phyloP scores from a whole-genome alignment of 2,888 invertebrate genomes.

The Acronicta psi region DNA sequence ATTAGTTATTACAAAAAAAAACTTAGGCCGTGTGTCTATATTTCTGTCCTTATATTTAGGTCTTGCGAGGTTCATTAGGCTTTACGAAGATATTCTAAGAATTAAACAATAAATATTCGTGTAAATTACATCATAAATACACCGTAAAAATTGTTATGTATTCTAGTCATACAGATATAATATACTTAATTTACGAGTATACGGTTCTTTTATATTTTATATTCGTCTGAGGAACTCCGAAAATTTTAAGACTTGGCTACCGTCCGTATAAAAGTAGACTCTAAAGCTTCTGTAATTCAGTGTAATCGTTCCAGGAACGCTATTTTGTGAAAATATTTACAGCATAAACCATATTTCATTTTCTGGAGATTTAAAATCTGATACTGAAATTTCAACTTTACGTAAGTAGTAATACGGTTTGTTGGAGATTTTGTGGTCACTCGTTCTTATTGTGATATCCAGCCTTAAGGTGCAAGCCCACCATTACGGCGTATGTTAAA shows the following conservation, averaged over 20 bases:
- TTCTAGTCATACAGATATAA: too few relatives aligned
- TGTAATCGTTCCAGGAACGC: conserved; percentile 70
- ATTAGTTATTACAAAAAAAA: too few relatives aligned
- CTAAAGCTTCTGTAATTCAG: conserved; percentile 72
- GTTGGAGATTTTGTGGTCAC: neutral
- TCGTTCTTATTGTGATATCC: conserved; percentile 22
- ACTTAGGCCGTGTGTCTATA: too few relatives aligned
- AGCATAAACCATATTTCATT: conserved; percentile 33
- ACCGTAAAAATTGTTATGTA: too few relatives aligned
- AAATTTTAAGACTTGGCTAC: conserved; percentile 42
- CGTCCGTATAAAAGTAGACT: conserved; percentile 65
- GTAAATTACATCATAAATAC: too few relatives aligned
- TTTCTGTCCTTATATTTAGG: too few relatives aligned
- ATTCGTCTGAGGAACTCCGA: conserved; percentile 20
- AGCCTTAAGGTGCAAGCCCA: conserved; percentile 53
- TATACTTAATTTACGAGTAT: too few relatives aligned
- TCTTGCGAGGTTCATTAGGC: too few relatives aligned
- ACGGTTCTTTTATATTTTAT: neutral
- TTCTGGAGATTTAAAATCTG: conserved; percentile 7
- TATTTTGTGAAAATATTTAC: conserved; percentile 71
- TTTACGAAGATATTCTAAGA: too few relatives aligned
- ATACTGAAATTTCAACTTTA: conserved; percentile 39
- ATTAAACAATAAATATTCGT: too few relatives aligned
- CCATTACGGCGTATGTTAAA: conserved; percentile 61
- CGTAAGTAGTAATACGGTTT: conserved; percentile 7